These are phyloP conservation scores for Mystacornis crossleyi DNA, from an alignment of 2,113 vertebrate species.

Conservation along the genomic window DNA sequence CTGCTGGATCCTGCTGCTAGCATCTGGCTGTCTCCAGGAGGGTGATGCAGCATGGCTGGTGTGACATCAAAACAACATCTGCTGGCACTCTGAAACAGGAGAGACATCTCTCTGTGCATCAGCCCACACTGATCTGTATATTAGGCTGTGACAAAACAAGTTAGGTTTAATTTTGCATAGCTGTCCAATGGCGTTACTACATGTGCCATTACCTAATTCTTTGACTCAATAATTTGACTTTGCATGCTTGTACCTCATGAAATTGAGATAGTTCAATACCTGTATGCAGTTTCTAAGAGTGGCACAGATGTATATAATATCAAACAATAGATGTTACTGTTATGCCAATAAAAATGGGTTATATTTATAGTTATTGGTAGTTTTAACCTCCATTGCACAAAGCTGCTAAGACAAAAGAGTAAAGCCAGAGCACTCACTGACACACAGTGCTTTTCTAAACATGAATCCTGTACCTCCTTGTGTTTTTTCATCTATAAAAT, in stretches of 20 bases:
- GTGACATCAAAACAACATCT: not conserved
- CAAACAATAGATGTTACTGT: slow-evolving; percentile 78
- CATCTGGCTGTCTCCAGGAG: not conserved
- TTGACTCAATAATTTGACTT: slow-evolving; percentile 22
- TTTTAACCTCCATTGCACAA: slow-evolving; percentile 17
- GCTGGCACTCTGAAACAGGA: not conserved
- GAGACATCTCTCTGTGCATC: not conserved
- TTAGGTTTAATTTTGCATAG: slow-evolving; percentile 30
- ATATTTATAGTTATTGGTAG: slow-evolving; percentile 52
- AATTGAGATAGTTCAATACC: slow-evolving; percentile 2
- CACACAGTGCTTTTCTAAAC: not conserved
- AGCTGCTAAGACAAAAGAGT: slow-evolving; percentile 10
- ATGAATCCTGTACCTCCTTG: not conserved
- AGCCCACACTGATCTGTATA: slow-evolving; percentile 3
- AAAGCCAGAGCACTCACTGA: not conserved
- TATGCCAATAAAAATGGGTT: slow-evolving; percentile 65
- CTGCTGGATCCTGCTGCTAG: not conserved
- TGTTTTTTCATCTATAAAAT: not conserved
- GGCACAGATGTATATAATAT: slow-evolving; percentile 31
- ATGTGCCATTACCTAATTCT: not conserved
- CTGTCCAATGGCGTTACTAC: not conserved
- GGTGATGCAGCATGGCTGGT: not conserved
- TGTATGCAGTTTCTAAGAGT: not conserved
- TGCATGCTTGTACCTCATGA: not conserved
- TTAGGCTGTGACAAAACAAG: slow-evolving; percentile 45